Evolutionary conservation across 2,888 invertebrate genomes (phyloP).

Genomic region (Caenorhabditis macrosperma): DNA sequence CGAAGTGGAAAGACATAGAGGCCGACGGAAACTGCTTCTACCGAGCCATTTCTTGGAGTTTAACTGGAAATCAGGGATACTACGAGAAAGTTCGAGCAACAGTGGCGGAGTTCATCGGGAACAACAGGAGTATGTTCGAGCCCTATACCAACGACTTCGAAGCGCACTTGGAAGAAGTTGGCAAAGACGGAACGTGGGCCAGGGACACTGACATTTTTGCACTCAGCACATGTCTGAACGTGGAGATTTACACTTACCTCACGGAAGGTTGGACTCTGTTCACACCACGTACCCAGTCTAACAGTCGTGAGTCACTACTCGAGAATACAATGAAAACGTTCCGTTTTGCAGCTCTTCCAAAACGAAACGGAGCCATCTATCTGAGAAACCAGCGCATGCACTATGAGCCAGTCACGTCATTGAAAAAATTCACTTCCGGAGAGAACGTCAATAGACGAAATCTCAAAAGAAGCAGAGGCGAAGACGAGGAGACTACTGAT

Average conservation of each 20-base stretch:
- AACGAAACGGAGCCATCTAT: conserved; percentile 10
- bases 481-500: not conserved
- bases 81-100: not conserved
- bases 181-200: conserved; percentile 12
- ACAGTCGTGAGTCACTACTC: not conserved
- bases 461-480: not conserved
- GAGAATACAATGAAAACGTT: no score
- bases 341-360: not conserved
- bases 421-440: not conserved
- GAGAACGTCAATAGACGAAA: not conserved
- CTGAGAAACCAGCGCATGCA: not conserved
- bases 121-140: not conserved
- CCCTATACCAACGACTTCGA: no score
- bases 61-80: conserved; percentile 6
- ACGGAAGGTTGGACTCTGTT: not conserved
- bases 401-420: conserved; percentile 12
- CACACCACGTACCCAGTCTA: not conserved
- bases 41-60: conserved; percentile 29
- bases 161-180: not conserved
- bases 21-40: conserved; percentile 36
- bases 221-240: not conserved
- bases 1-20: not conserved
- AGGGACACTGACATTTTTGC: conserved; percentile 5
- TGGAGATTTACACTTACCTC: conserved; percentile 20
- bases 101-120: not conserved